Percentiles rank a stretch among this genome's conserved stretches.
phyloP scores from a whole-genome alignment of 2,888 invertebrate species.

The Eretmocerus hayati region DNA sequence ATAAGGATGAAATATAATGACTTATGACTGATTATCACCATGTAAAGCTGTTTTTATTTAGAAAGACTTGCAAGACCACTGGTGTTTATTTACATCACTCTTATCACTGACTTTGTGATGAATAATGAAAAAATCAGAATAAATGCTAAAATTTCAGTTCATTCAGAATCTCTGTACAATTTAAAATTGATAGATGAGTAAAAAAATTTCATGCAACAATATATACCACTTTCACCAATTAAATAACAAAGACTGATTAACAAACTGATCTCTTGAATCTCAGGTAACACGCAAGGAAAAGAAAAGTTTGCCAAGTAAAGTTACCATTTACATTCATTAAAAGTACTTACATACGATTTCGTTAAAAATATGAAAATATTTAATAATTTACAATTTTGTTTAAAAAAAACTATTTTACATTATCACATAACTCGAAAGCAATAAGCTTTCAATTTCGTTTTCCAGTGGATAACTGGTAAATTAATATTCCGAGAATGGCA shows the following conservation, averaged over 20 bases:
- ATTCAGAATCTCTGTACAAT: constrained; percentile 14
- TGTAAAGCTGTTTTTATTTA: too few relatives aligned
- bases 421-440: too few relatives aligned
- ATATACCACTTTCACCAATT: neutral
- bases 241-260: too few relatives aligned
- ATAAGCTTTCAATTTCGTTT: too few relatives aligned
- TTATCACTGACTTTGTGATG: constrained; percentile 9
- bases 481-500: constrained; percentile 55
- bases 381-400: too few relatives aligned
- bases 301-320: neutral
- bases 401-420: too few relatives aligned
- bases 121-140: constrained; percentile 13
- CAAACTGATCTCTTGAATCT: too few relatives aligned
- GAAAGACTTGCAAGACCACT: constrained; percentile 14
- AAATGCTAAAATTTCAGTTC: constrained; percentile 15
- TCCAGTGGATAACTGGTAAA: too few relatives aligned
- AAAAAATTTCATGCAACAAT: constrained; percentile 9
- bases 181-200: constrained; percentile 10
- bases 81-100: constrained; percentile 17
- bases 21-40: too few relatives aligned
- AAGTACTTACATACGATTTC: too few relatives aligned
- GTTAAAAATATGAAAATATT: constrained; percentile 17
- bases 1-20: too few relatives aligned
- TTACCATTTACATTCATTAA: neutral
- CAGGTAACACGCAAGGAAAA: too few relatives aligned